Evolutionary conservation across 2,113 vertebrate genomes (phyloP).

Genomic region (Ophiodon elongatus): DNA sequence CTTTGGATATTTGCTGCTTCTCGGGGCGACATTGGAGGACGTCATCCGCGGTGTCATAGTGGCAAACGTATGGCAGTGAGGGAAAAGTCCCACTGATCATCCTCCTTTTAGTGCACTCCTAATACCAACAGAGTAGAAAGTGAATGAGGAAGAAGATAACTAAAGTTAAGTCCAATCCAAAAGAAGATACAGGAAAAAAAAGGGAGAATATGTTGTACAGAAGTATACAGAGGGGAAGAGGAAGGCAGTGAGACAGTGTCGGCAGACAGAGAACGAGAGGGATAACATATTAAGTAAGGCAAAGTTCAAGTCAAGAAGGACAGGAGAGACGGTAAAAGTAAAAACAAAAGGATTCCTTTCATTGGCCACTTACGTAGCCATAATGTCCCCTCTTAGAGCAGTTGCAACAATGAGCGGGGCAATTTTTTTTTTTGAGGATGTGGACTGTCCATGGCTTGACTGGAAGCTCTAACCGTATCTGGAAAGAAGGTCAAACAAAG

Average conservation of each 20-base stretch:
- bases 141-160: neutral
- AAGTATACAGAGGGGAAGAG: neutral
- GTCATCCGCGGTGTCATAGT: conserved; percentile 68
- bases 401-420: conserved; percentile 70
- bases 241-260: neutral
- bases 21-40: conserved; percentile 7
- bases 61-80: conserved; percentile 70
- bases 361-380: conserved; percentile 69
- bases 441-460: conserved; percentile 22
- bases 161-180: neutral
- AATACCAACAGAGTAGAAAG: conserved; percentile 17
- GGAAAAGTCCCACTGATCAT: conserved; percentile 72
- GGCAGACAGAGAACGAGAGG: neutral
- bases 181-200: neutral
- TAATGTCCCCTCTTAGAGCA: conserved; percentile 74
- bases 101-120: conserved; percentile 75
- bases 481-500: conserved; percentile 14
- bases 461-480: conserved; percentile 56
- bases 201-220: neutral
- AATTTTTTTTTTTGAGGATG: conserved; percentile 6
- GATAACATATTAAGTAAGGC: neutral
- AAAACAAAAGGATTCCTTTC: neutral
- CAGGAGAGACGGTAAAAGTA: neutral
- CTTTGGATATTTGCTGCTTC: conserved; percentile 42
- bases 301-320: neutral